Base-by-base conservation (phyloP, 2,113 vertebrate species). In the Cyphomyrus plagiostoma region DNA sequence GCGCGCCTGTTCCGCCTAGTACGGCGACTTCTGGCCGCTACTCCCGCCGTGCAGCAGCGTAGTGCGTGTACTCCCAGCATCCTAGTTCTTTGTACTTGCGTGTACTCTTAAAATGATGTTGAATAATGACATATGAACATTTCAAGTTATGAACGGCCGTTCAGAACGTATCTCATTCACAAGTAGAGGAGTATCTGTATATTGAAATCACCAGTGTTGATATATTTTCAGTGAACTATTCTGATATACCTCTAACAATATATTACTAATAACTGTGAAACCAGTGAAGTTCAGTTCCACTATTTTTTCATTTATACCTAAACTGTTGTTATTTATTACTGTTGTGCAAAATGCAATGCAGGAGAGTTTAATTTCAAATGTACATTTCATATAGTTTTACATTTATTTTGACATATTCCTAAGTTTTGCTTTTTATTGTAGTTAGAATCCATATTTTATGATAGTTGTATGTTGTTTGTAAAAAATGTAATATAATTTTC, bases 321-420 rank as follows among this genome's bases (percentile, higher is more conserved):
- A 86, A 86, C 4, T 86, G 83, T 85, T 30, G 96, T 95, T 98
- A 98, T 97, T 98, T 80, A 42, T 98, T 98, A 98, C 98, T 97
- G 93, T 94, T 96, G 95, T 93, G 94, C 96, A 93, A 95, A 96
- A 96, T 95, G 74, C 35, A 42, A 77, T 30, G 39, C 30, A 39
- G 15, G 11, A 77, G 26, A 77, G 96, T 96, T 96, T 97, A 97
- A 97, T 95, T 96, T 96, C 95, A 96, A 96, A 95, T 97, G 96
- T 97, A 96, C 95, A 97, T 97, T 96, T 95, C 96, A 97, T 95
- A 95, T 96, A 94, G 95, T 95, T 97, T 97, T 95, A 95, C 96
- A 94, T 97, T 97, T 97, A 96, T 97, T 97, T 98, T 96, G 95
- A 96, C 97, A 93, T 97, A 95, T 96, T 95, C 94, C 90, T 93